Evolutionary conservation across 2,888 invertebrate genomes (phyloP), one percentile per base, ranked within the genome.

Genomic region (Microchrysa polita): DNA sequence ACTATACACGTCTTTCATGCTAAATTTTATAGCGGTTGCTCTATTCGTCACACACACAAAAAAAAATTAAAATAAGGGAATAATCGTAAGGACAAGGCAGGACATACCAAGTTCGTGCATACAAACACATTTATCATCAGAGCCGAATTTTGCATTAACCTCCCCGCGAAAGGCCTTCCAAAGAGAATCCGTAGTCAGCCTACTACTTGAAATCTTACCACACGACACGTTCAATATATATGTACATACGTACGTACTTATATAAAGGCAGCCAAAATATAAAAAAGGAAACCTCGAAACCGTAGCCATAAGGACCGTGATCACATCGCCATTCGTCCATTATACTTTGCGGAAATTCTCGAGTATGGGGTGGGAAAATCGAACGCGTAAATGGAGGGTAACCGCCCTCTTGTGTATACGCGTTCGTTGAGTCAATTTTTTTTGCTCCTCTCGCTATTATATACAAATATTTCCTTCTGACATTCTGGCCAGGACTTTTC

Each of bases 331-430:
- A 42, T 57, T 55, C 40, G 55, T 22, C 69, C 34, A 69, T 69
- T 27, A 7, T 18, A 55, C 55, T 55, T 57, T 27, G 16, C 14
- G 53, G 55, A 69, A 69, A 40, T n/a, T 34, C 27, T 18, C 1
- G 14, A 20, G 27, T 52, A 60, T 20, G 67, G 20, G 42, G 52
- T 40, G 67, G 65, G n/a, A 73, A 73, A 69, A 44, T 60, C 40
- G 48, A 59, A 74, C n/a, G 18, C 57, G 14, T 59, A 55, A 73
- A 73, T 59, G 20, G 73, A 69, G 75, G 75, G 63, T 27, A 63
- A 73, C 73, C 69, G 63, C 73, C 73, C 73, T 53, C 74, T 69
- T 40, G 48, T 59, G 61, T 55, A n/a, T n/a, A 55, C 63, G n/a
- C 14, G 40, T 52, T 63, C 55, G 22, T 42, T 48, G 53, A 44